Percentiles rank a stretch among this genome's conserved stretches.
phyloP scores from a whole-genome alignment of 92 coral and sea anemone genomes.

The Umimayanthus kanabou region DNA sequence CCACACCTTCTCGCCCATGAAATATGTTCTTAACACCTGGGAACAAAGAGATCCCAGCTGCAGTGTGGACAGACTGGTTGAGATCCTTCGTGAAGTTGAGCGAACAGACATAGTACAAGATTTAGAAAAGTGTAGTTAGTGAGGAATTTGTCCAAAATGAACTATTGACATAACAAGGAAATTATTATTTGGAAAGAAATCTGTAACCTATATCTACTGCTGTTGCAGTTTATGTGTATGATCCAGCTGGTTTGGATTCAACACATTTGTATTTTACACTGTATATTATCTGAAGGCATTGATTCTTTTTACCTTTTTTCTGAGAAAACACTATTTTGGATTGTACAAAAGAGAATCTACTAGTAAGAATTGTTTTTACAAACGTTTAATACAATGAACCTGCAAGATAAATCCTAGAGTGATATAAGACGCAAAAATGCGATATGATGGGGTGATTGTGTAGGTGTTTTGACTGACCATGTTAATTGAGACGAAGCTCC shows the following conservation, averaged over 20 bases:
- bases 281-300: neutral
- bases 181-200: no score
- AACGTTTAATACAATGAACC: neutral
- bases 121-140: slow-evolving; percentile 22
- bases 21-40: slow-evolving; percentile 68
- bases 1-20: slow-evolving; percentile 79
- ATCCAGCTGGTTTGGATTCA: neutral
- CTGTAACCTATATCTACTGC: neutral
- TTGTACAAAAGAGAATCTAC: neutral
- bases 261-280: neutral
- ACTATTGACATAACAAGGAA: neutral
- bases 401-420: neutral
- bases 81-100: slow-evolving; percentile 60
- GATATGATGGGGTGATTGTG: neutral
- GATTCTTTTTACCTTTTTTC: neutral
- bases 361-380: neutral
- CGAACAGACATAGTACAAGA: slow-evolving; percentile 74
- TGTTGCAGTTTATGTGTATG: neutral
- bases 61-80: slow-evolving; percentile 55
- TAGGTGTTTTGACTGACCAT: neutral
- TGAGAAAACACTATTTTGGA: neutral
- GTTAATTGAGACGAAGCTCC: neutral
- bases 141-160: neutral
- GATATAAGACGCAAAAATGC: neutral
- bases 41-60: slow-evolving; percentile 76